Conservation (phyloP, 2,797 vertebrate genomes). For the Calcarius lapponicus region DNA sequence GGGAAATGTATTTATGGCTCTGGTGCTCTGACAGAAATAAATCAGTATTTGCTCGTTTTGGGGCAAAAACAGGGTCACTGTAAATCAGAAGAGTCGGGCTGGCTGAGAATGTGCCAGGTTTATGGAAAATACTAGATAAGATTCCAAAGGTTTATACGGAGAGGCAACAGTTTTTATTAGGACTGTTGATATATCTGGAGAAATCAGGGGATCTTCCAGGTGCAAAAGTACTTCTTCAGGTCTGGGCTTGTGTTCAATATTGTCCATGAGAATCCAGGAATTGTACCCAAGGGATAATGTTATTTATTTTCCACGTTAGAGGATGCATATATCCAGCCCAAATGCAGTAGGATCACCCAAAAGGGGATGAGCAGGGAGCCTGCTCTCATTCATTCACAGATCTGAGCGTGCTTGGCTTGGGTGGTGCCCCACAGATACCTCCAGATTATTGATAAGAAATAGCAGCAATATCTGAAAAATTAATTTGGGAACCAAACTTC, state of each 20-base stretch:
- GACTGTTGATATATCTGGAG: neutral
- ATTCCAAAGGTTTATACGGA: neutral
- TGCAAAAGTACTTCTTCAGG: neutral
- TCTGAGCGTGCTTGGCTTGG: neutral
- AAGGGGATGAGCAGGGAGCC: neutral
- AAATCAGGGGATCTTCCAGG: neutral
- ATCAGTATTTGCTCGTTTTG: neutral
- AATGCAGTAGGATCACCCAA: neutral
- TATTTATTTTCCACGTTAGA: neutral
- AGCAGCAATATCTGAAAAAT: neutral
- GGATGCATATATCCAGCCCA: neutral
- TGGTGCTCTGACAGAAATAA: conserved; percentile 30
- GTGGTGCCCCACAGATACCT: neutral
- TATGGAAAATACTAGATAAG: neutral
- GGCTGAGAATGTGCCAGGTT: neutral
- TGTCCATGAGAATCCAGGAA: neutral
- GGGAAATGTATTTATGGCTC: conserved; percentile 18
- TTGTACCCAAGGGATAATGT: neutral
- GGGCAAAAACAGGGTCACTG: neutral
- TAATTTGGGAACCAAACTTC: too few relatives aligned
- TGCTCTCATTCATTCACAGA: accelerated
- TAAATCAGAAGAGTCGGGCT: neutral
- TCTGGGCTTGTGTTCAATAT: neutral
- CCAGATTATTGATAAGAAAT: neutral
- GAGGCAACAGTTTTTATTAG: neutral